Conservation (phyloP, 1,140 invertebrate genomes). For the Drosophila kurseongensis region DNA sequence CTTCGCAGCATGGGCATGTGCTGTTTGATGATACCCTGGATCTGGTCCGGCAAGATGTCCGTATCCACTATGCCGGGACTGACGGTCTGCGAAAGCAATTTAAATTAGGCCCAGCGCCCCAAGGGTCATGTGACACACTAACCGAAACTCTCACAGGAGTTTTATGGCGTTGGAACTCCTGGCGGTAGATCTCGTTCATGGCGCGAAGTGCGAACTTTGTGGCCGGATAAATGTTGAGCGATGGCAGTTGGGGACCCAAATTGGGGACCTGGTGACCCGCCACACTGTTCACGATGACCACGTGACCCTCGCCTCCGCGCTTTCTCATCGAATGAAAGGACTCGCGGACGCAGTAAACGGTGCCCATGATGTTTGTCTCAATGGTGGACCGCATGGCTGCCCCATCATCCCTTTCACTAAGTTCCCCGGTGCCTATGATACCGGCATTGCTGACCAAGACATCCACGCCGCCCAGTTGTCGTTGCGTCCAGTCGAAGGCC, state of each 20-base stretch:
- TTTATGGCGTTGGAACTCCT: constrained; percentile 82
- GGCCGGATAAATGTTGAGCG: constrained; percentile 86
- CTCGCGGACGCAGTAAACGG: constrained; percentile 88
- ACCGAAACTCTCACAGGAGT: constrained; percentile 87
- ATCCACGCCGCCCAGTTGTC: constrained; percentile 88
- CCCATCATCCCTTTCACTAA: constrained; percentile 85
- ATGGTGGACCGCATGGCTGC: constrained; percentile 84
- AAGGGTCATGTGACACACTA: constrained; percentile 55
- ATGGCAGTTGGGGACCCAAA: constrained; percentile 70
- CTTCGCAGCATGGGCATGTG: constrained; percentile 79
- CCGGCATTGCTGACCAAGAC: constrained; percentile 92
- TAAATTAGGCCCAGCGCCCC: background rate
- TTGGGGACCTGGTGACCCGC: constrained; percentile 81
- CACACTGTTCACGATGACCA: constrained; percentile 84
- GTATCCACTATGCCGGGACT: constrained; percentile 88
- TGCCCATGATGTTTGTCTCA: constrained; percentile 89
- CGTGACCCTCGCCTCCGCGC: constrained; percentile 88
- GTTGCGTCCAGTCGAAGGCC: constrained; percentile 88
- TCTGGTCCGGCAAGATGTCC: constrained; percentile 84
- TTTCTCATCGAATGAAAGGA: constrained; percentile 89
- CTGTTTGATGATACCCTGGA: constrained; percentile 54
- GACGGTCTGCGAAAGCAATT: constrained; percentile 85
- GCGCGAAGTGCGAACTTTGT: constrained; percentile 87
- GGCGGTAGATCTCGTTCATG: constrained; percentile 87
- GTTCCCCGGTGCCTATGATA: constrained; percentile 85